A percentile compares a stretch with the other conserved stretches of the same genome.
Conservation (phyloP, 2,797 vertebrate species). For the Molossus alvarezi region DNA sequence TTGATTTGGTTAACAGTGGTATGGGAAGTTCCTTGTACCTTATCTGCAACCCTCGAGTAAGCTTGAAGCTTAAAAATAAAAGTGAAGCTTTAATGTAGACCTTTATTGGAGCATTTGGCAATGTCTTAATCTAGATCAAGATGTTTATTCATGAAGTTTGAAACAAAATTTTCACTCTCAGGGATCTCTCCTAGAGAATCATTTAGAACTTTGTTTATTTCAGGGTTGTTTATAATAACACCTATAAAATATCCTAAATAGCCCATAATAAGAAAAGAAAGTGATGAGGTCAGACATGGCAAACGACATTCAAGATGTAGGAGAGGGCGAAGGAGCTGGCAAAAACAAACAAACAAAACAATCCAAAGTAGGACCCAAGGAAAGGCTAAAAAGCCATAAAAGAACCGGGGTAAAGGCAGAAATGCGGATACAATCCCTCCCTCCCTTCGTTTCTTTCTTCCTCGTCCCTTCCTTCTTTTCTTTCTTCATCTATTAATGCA, state of each 20-base stretch:
- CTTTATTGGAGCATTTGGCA: not conserved
- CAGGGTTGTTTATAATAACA: not conserved
- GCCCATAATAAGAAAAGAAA: not conserved
- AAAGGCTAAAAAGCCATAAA: not conserved
- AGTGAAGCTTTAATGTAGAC: not conserved
- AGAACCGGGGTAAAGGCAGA: not conserved
- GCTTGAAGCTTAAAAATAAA: constrained; percentile 37
- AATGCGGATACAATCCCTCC: not conserved
- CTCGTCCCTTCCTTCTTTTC: not conserved
- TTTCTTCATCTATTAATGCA: not conserved
- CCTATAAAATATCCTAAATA: not conserved
- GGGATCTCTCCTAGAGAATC: not conserved
- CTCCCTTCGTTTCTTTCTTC: not conserved
- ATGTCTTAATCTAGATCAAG: not conserved
- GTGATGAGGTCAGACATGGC: not conserved
- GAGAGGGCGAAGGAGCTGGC: not conserved
- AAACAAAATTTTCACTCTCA: constrained; percentile 14
- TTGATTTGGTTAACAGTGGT: not conserved
- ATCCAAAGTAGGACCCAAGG: not conserved
- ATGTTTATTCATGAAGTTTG: not conserved
- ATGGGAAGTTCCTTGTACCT: not conserved
- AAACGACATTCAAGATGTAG: not conserved
- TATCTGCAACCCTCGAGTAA: not conserved
- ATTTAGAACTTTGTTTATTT: not conserved
- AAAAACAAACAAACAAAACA: not conserved